phyloP scores from a whole-genome alignment of 2,888 invertebrate species.

The Rotaria sp. region DNA sequence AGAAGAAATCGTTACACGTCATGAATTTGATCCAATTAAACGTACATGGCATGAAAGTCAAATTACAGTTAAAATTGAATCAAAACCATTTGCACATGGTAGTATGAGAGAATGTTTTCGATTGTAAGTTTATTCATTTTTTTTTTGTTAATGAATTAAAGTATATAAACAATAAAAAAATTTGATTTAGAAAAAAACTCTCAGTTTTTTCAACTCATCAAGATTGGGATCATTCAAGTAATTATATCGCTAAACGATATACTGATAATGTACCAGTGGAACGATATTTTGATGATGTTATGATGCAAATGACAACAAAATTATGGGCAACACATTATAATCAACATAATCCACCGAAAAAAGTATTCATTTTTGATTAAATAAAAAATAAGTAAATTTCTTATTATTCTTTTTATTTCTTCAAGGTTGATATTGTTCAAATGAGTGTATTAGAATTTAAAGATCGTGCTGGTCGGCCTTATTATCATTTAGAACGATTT shows the following conservation, averaged over 20 bases:
- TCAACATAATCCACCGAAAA: constrained; percentile 61
- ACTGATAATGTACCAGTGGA: constrained; percentile 57
- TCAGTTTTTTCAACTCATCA: constrained; percentile 53
- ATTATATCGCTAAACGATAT: constrained; percentile 61
- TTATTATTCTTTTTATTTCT: background rate
- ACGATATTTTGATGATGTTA: constrained; percentile 60
- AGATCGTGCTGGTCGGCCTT: constrained; percentile 54
- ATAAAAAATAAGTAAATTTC: background rate
- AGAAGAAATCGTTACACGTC: constrained; percentile 36
- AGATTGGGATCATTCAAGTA: constrained; percentile 58
- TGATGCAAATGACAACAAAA: constrained; percentile 62
- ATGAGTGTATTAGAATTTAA: constrained; percentile 60
- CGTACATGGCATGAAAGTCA: constrained; percentile 58
- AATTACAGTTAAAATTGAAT: constrained; percentile 58
- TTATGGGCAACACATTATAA: constrained; percentile 62
- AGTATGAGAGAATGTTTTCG: constrained; percentile 61
- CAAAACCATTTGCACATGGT: constrained; percentile 58
- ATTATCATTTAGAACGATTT: constrained; percentile 60
- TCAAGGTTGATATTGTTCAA: constrained; percentile 60
- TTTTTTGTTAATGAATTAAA: background rate
- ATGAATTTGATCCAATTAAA: constrained; percentile 54
- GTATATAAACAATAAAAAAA: too few species aligned
- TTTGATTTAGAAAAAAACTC: constrained; percentile 55
- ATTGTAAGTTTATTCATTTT: constrained; percentile 53
- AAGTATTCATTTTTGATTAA: constrained; percentile 43